phyloP scores from a whole-genome alignment of 2,113 vertebrate species.

The Eublepharis macularius region DNA sequence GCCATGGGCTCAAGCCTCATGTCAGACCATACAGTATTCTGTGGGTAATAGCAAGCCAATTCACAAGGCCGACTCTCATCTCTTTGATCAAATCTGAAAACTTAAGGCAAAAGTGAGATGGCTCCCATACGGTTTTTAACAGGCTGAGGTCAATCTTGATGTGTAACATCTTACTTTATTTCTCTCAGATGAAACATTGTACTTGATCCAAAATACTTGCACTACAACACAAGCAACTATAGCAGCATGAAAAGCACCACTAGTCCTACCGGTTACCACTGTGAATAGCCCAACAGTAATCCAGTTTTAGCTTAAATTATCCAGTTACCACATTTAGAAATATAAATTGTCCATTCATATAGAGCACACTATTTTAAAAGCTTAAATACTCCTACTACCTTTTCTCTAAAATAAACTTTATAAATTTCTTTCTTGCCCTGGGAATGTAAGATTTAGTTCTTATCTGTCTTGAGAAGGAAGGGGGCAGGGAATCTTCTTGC shows the following conservation, averaged over 20 bases:
- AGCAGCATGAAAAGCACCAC: slow-evolving; percentile 31
- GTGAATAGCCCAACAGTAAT: slow-evolving; percentile 34
- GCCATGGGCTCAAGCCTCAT: not conserved
- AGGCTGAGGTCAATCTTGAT: slow-evolving; percentile 50
- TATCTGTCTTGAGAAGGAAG: slow-evolving; percentile 27
- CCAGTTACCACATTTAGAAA: slow-evolving; percentile 42
- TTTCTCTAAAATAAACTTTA: slow-evolving; percentile 46
- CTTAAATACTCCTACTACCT: not conserved
- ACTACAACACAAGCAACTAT: slow-evolving; percentile 41
- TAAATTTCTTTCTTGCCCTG: slow-evolving; percentile 16
- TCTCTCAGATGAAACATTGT: slow-evolving; percentile 52
- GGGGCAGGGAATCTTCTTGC: slow-evolving; percentile 19
- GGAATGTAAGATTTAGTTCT: slow-evolving; percentile 42
- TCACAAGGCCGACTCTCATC: slow-evolving; percentile 36
- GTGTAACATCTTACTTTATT: slow-evolving; percentile 50
- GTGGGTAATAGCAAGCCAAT: slow-evolving; percentile 26
- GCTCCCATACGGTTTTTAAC: slow-evolving; percentile 50
- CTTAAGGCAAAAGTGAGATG: slow-evolving; percentile 48
- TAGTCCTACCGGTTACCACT: slow-evolving; percentile 14
- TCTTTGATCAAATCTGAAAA: slow-evolving; percentile 61
- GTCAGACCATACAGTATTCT: slow-evolving; percentile 13
- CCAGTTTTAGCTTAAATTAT: slow-evolving; percentile 25
- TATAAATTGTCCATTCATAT: slow-evolving; percentile 24
- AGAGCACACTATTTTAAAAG: slow-evolving; percentile 18
- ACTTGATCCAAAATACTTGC: slow-evolving; percentile 22